phyloP scores from a whole-genome alignment of 2,797 vertebrate genomes.

The Scyliorhinus canicula region DNA sequence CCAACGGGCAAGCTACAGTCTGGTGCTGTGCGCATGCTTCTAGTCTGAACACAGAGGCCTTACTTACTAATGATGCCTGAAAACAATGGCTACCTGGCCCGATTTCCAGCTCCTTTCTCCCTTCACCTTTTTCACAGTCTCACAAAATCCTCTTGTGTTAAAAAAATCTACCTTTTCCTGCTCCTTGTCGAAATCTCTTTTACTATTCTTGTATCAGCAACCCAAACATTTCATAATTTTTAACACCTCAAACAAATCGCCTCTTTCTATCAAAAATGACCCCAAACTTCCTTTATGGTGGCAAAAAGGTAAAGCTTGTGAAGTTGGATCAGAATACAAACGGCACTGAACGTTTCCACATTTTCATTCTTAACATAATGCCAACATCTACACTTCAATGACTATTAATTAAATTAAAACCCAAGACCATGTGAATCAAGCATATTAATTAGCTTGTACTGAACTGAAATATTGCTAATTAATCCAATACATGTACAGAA shows the following conservation, averaged over 20 bases:
- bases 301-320: neutral
- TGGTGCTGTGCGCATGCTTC: too few relatives aligned
- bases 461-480: slow-evolving; percentile 9
- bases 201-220: neutral
- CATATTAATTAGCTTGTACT: neutral
- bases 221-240: neutral
- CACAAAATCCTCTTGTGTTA: neutral
- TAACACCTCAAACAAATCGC: neutral
- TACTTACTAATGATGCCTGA: neutral
- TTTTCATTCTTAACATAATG: slow-evolving; percentile 1
- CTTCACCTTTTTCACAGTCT: neutral
- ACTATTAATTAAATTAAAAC: slow-evolving; percentile 2
- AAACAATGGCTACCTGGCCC: neutral
- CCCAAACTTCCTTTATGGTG: neutral
- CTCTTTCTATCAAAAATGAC: neutral
- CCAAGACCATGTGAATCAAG: neutral
- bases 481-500: neutral
- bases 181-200: neutral
- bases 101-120: neutral
- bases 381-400: neutral
- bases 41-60: too few relatives aligned
- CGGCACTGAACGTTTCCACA: neutral
- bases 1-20: neutral
- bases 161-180: neutral
- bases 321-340: neutral